A percentile compares a stretch with the other conserved stretches of the same genome.
Evolutionary conservation across 2,888 invertebrate species (phyloP).

Genomic region (Arctia plantaginis): DNA sequence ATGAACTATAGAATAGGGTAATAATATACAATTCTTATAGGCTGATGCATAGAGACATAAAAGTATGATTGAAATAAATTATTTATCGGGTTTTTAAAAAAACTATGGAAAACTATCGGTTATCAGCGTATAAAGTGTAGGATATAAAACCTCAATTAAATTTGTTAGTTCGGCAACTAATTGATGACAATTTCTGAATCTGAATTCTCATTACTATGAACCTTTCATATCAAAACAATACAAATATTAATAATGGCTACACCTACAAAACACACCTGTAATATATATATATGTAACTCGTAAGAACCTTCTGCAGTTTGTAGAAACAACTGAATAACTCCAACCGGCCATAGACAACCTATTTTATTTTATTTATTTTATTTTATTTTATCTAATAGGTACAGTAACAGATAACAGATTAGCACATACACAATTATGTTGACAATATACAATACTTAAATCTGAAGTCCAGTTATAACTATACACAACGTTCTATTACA

Average conservation of each 20-base stretch:
- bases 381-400: too few species aligned
- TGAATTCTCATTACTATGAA: conserved; percentile 52
- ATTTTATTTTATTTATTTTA: not conserved
- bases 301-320: conserved; percentile 51
- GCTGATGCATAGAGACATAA: not conserved
- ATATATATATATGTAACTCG: conserved; percentile 28
- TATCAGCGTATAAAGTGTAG: too few species aligned
- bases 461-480: too few species aligned
- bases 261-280: conserved; percentile 11
- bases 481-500: too few species aligned
- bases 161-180: not conserved
- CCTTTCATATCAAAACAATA: conserved; percentile 64
- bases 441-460: too few species aligned
- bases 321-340: not conserved
- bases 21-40: not conserved
- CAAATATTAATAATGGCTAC: conserved; percentile 56
- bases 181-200: too few species aligned
- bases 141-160: too few species aligned
- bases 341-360: not conserved
- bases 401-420: too few species aligned
- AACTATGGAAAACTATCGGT: too few species aligned
- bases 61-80: not conserved
- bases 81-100: not conserved
- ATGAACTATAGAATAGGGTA: too few species aligned
- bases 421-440: too few species aligned